phyloP scores from a whole-genome alignment of 2,113 vertebrate species.

The Lepus americanus region DNA sequence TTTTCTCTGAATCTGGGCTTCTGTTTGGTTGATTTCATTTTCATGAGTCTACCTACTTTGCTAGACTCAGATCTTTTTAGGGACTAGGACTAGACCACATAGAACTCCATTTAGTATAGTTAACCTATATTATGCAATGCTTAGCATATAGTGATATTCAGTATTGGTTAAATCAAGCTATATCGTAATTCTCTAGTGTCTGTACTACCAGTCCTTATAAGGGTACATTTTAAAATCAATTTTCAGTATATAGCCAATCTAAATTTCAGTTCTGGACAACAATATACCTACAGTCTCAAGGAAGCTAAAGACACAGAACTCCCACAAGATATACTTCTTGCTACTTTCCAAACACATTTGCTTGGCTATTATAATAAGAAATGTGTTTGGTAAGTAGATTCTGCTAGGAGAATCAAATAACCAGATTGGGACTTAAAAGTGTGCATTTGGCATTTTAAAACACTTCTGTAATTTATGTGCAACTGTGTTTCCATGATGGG shows the following conservation, averaged over 20 bases:
- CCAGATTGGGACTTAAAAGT: not conserved
- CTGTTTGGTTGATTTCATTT: not conserved
- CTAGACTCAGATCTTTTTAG: not conserved
- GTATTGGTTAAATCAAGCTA: not conserved
- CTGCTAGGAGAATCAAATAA: slow-evolving; percentile 9
- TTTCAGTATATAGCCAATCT: not conserved
- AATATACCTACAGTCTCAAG: not conserved
- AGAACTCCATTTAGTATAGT: not conserved
- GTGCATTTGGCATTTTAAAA: slow-evolving; percentile 15
- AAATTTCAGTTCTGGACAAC: not conserved
- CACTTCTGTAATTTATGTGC: not conserved
- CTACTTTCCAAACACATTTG: not conserved
- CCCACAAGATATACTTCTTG: not conserved
- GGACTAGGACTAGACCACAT: not conserved
- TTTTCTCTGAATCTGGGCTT: not conserved
- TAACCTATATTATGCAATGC: not conserved
- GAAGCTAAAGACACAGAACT: not conserved
- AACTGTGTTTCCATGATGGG: not conserved
- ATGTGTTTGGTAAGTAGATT: not conserved
- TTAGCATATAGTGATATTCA: not conserved
- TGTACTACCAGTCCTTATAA: not conserved
- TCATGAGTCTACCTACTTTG: not conserved
- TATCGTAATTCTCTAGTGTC: not conserved
- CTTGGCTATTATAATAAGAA: not conserved
- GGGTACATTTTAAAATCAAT: slow-evolving; percentile 1